Evolutionary conservation across 2,113 vertebrate species (phyloP).

Genomic region (Bettongia penicillata): DNA sequence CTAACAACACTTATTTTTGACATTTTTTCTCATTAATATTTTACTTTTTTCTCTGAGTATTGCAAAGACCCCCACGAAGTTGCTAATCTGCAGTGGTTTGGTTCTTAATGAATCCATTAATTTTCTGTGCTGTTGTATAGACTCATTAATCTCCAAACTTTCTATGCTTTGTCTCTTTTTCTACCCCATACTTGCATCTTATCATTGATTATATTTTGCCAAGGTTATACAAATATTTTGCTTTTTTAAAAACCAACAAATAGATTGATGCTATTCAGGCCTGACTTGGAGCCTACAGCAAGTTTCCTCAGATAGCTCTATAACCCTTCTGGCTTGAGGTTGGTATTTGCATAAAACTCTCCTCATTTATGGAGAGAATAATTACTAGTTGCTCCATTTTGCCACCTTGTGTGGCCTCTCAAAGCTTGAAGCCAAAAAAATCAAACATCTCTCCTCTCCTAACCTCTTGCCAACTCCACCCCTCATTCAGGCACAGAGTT

Average conservation of each 20-base stretch:
- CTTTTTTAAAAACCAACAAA: background rate
- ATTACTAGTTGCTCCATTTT: background rate
- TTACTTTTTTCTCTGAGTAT: background rate
- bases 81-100: background rate
- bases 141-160: background rate
- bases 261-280: background rate
- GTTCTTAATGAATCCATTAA: slow-evolving; percentile 1
- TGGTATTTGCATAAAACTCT: background rate
- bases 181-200: background rate
- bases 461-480: background rate
- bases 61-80: background rate
- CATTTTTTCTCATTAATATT: background rate
- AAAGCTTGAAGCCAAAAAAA: background rate
- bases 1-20: no score
- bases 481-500: background rate
- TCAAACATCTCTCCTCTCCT: background rate
- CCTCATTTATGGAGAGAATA: background rate
- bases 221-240: background rate
- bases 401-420: background rate
- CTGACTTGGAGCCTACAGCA: background rate
- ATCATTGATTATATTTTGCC: background rate
- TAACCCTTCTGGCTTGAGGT: background rate
- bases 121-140: background rate
- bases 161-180: background rate
- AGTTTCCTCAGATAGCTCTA: background rate